These are phyloP conservation scores for Ferdinandea cuprea DNA, from an alignment of 2,888 invertebrate genomes.

Conservation along the genomic window DNA sequence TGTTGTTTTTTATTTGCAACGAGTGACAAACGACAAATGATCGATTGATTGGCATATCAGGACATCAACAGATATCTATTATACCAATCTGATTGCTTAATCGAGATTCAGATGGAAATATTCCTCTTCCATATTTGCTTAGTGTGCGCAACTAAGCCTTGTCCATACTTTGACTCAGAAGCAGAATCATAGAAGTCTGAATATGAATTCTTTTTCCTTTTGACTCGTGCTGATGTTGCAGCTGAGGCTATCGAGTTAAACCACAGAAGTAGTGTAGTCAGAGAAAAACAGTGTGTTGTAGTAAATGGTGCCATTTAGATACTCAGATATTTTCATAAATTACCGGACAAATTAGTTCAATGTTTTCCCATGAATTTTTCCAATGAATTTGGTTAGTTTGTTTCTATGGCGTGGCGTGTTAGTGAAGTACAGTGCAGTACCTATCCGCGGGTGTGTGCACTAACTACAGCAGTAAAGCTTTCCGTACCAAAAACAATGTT, in stretches of 20 bases:
- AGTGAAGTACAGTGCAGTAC: conserved; percentile 36
- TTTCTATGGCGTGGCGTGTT: conserved; percentile 18
- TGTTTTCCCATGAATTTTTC: conserved; percentile 73
- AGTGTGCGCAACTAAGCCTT: conserved; percentile 36
- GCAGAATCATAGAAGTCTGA: conserved; percentile 19
- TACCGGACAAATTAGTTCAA: conserved; percentile 72
- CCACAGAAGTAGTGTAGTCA: conserved; percentile 54
- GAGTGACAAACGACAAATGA: conserved; percentile 74
- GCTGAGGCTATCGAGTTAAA: not conserved
- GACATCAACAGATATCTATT: conserved; percentile 32
- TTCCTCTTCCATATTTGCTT: conserved; percentile 61
- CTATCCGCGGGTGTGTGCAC: not conserved
- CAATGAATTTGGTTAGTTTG: conserved; percentile 62
- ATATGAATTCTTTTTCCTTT: conserved; percentile 54
- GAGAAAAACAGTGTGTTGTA: conserved; percentile 64
- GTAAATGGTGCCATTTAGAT: conserved; percentile 68
- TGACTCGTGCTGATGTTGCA: conserved; percentile 55
- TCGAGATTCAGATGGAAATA: conserved; percentile 65
- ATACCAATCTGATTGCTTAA: conserved; percentile 72
- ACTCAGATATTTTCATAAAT: conserved; percentile 69
- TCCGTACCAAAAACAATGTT: conserved; percentile 69
- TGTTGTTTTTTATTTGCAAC: conserved; percentile 21
- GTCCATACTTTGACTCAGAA: conserved; percentile 60
- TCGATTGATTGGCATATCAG: conserved; percentile 74
- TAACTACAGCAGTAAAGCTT: conserved; percentile 33